These are phyloP conservation scores for Lepisosteus oculatus DNA, from an alignment of 2,113 vertebrate species.

Conservation along the genomic window DNA sequence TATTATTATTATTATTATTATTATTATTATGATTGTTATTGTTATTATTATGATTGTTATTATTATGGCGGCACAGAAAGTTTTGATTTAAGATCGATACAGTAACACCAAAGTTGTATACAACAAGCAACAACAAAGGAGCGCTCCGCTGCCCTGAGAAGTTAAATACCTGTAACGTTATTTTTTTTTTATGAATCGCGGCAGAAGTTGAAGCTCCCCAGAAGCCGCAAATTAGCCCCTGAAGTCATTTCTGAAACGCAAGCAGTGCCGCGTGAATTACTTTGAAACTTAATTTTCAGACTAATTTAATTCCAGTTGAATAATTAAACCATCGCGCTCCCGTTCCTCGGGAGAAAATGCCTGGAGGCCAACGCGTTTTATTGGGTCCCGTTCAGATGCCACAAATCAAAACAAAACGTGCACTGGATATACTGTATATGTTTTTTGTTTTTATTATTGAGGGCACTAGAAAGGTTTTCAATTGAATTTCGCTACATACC, in stretches of 20 bases:
- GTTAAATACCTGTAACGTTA: constrained; percentile 19
- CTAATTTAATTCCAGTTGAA: background rate
- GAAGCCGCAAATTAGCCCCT: constrained; percentile 58
- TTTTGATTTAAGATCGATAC: too few relatives aligned
- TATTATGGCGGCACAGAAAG: background rate
- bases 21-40: background rate
- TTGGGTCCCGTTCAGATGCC: background rate
- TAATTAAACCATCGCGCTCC: background rate
- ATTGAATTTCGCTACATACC: background rate
- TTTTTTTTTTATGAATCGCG: constrained; percentile 67
- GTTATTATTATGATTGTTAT: background rate
- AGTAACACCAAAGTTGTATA: too few relatives aligned
- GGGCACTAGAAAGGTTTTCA: background rate
- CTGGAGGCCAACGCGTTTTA: background rate
- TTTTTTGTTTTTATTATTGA: too few relatives aligned
- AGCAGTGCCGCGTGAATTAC: constrained; percentile 20
- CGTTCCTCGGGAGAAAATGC: background rate
- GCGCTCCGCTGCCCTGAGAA: background rate
- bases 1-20: too few relatives aligned
- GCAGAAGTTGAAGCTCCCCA: constrained; percentile 49
- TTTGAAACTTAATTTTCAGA: constrained; percentile 12
- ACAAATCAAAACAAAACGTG: background rate
- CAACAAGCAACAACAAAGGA: background rate
- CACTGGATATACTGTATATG: background rate
- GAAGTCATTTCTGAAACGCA: constrained; percentile 36